phyloP scores from a whole-genome alignment of 2,888 invertebrate species.

The Apotomis betuletana region DNA sequence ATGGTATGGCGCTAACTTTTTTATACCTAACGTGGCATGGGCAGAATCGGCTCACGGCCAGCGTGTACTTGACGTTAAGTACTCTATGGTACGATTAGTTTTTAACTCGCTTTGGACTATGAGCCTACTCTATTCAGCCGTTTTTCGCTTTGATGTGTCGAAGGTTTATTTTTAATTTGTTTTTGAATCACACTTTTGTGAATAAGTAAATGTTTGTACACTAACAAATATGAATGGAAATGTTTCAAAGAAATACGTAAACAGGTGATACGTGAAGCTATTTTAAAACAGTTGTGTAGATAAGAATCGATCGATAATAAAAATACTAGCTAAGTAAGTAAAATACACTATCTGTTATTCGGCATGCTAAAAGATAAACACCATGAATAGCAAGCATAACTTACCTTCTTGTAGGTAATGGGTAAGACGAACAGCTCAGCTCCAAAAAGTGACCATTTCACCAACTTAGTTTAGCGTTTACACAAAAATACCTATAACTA shows the following conservation, averaged over 20 bases:
- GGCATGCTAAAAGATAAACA: constrained; percentile 27
- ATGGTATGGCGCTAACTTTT: constrained; percentile 26
- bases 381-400: constrained; percentile 23
- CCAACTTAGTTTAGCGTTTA: constrained; percentile 59
- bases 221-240: not conserved
- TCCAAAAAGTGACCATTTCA: constrained; percentile 59
- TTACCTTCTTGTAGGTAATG: constrained; percentile 48
- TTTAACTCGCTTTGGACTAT: constrained; percentile 28
- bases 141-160: constrained; percentile 1
- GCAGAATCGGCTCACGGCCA: constrained; percentile 37
- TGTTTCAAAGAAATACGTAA: constrained; percentile 4
- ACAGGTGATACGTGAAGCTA: not conserved
- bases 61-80: constrained; percentile 39
- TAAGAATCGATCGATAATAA: constrained; percentile 30
- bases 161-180: constrained; percentile 6
- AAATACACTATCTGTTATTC: not conserved
- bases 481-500: constrained; percentile 66
- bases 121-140: not conserved
- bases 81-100: constrained; percentile 39
- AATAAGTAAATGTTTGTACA: constrained; percentile 4
- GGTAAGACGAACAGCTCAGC: constrained; percentile 35
- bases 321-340: constrained; percentile 1
- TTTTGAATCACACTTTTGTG: not conserved
- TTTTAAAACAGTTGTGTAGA: constrained; percentile 17
- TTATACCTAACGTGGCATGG: constrained; percentile 36